Evolutionary conservation across 2,888 invertebrate genomes (phyloP).

Genomic region (Xestia rhomboidea): DNA sequence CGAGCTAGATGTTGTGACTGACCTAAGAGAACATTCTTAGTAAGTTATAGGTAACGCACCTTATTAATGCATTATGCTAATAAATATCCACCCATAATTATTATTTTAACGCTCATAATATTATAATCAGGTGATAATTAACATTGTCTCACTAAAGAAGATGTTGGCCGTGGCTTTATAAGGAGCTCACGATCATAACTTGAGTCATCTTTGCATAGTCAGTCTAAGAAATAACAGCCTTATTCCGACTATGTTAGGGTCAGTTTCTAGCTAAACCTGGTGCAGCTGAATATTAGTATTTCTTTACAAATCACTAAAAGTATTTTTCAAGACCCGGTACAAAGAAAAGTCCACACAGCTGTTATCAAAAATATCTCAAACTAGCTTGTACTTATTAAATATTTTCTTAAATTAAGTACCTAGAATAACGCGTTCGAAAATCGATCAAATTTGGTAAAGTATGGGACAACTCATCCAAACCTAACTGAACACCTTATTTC

Average conservation of each 20-base stretch:
- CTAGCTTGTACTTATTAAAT: background rate
- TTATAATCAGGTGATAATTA: conserved; percentile 11
- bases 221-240: background rate
- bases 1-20: too few species aligned
- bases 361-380: background rate
- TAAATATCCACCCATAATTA: background rate
- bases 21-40: background rate
- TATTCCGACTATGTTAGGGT: background rate
- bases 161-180: conserved; percentile 9
- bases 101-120: background rate
- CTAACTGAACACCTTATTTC: conserved; percentile 10
- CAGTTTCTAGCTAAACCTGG: background rate
- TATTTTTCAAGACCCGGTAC: background rate
- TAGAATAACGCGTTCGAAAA: conserved; percentile 20
- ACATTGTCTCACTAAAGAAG: background rate
- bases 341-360: background rate
- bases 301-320: background rate
- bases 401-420: conserved; percentile 16
- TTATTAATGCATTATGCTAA: background rate
- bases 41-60: too few species aligned
- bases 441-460: conserved; percentile 34
- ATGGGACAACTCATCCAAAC: background rate
- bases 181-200: conserved; percentile 4
- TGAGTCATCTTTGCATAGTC: background rate
- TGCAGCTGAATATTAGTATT: background rate